phyloP scores from a whole-genome alignment of 2,113 vertebrate species.

The Psettodes erumei region DNA sequence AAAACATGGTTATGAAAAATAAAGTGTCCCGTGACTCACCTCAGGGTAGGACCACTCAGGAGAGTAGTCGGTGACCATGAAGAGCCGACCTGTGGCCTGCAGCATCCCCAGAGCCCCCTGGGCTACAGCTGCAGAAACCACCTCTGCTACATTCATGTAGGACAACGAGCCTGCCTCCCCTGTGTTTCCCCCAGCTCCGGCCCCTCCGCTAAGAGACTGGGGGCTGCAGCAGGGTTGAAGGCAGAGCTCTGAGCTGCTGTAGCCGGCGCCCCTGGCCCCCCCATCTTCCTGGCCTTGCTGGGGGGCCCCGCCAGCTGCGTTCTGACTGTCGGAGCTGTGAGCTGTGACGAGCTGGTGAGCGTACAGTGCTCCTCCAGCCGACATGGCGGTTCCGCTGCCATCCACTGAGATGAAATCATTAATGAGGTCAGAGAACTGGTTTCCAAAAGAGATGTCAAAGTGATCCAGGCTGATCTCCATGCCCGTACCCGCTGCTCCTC shows the following conservation, averaged over 20 bases:
- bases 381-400: slow-evolving; percentile 86
- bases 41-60: slow-evolving; percentile 99
- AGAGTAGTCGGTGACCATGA: slow-evolving; percentile 99
- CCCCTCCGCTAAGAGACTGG: slow-evolving; percentile 85
- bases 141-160: slow-evolving; percentile 98
- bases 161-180: slow-evolving; percentile 89
- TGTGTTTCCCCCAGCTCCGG: slow-evolving; percentile 75
- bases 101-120: slow-evolving; percentile 94
- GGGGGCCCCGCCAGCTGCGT: slow-evolving; percentile 67
- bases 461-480: slow-evolving; percentile 99
- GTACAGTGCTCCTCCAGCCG: slow-evolving; percentile 85
- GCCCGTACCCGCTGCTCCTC: slow-evolving; percentile 84
- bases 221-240: slow-evolving; percentile 96
- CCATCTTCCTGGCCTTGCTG: slow-evolving; percentile 85
- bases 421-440: slow-evolving; percentile 99
- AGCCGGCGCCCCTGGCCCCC: slow-evolving; percentile 86
- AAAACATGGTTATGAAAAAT: not conserved
- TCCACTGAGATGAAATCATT: slow-evolving; percentile 99
- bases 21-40: slow-evolving; percentile 82
- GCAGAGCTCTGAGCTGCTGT: slow-evolving; percentile 93
- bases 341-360: slow-evolving; percentile 93
- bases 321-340: slow-evolving; percentile 84
- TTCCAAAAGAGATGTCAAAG: slow-evolving; percentile 99
- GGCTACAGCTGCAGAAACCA: slow-evolving; percentile 92
- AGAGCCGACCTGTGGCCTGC: slow-evolving; percentile 94